phyloP scores from a whole-genome alignment of 1,140 invertebrate species.

The Riptortus pedestris region DNA sequence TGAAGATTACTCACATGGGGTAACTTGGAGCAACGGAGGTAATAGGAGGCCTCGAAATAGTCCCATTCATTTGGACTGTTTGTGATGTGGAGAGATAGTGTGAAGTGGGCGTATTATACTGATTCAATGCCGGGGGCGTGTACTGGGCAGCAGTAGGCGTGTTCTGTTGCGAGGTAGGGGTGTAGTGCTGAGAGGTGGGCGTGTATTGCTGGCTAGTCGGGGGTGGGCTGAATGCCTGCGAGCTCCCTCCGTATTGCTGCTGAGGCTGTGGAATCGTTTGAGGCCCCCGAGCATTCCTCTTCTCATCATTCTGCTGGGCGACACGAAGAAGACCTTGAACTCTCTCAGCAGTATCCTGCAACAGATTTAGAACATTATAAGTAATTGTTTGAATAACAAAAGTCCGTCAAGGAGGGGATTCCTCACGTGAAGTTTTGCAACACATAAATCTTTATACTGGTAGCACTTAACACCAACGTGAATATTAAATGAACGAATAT shows the following conservation, averaged over 20 bases:
- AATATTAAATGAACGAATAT: too few relatives aligned
- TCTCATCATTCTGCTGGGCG: constrained; percentile 38
- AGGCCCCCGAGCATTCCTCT: constrained; percentile 29
- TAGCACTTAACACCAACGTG: too few relatives aligned
- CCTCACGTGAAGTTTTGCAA: too few relatives aligned
- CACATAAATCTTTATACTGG: too few relatives aligned
- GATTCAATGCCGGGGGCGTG: neutral
- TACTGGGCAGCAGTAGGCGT: neutral
- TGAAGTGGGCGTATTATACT: constrained; percentile 2
- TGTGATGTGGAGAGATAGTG: constrained; percentile 3
- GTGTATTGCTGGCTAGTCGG: neutral
- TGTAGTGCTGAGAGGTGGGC: neutral
- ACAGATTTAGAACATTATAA: neutral
- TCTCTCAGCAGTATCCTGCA: constrained; percentile 38
- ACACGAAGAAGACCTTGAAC: constrained; percentile 41
- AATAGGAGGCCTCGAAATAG: constrained; percentile 14
- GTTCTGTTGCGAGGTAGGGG: neutral
- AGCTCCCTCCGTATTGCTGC: neutral
- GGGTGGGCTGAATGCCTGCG: neutral
- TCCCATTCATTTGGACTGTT: constrained; percentile 25
- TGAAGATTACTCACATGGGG: constrained; percentile 4
- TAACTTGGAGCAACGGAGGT: constrained; percentile 16
- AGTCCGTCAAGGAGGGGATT: too few relatives aligned
- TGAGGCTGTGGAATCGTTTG: neutral
- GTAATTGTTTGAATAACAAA: too few relatives aligned